Evolutionary conservation across 2,797 vertebrate genomes (phyloP), one percentile per base, ranked within the genome.

Genomic region (Selene dorsalis): DNA sequence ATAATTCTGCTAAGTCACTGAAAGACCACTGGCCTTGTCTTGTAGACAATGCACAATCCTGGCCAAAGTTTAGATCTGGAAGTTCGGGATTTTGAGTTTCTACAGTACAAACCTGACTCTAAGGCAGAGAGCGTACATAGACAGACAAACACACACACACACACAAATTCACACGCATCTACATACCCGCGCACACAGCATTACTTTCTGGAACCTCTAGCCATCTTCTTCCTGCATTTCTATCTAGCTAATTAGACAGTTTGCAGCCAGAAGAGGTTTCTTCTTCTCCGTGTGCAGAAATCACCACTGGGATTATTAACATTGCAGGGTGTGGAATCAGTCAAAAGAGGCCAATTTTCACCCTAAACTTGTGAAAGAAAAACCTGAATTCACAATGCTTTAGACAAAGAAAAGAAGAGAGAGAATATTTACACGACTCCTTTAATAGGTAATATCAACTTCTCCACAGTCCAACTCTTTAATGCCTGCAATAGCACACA

Each of bases 1-100:
- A 60, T 55, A 65, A 85, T 86, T 88, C 83, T 82, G 73, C 82
- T 80, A 89, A 79, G 59, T 64, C 69, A 22, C 50, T 65, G 57
- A 68, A 76, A 71, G 26, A 82, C 82, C 10, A n/a, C 77, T 72
- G 84, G 83, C 83, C 69, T 82, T 58, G 56, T 78, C 78, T 86
- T 88, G 71, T 75, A 84, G 66, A 69, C 20, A 26, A n/a, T 0
- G 24, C 32, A 45, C 77, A 81, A 79, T 82, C 62, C 53, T 38
- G 28, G 80, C 67, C 74, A 52, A 73, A 77, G 70, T 84, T 84
- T 55, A 84, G 71, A 58, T 66, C 68, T 64, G 56, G 72, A 32
- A 62, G 58, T 74, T 70, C 77, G 9, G 32, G 32, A 35, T 35
- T 35, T 35, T 35, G 72, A 79, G 66, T 89, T 89, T 83, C 87